Evolutionary conservation across 2,797 vertebrate genomes (phyloP).

Genomic region (Poecile montanus): DNA sequence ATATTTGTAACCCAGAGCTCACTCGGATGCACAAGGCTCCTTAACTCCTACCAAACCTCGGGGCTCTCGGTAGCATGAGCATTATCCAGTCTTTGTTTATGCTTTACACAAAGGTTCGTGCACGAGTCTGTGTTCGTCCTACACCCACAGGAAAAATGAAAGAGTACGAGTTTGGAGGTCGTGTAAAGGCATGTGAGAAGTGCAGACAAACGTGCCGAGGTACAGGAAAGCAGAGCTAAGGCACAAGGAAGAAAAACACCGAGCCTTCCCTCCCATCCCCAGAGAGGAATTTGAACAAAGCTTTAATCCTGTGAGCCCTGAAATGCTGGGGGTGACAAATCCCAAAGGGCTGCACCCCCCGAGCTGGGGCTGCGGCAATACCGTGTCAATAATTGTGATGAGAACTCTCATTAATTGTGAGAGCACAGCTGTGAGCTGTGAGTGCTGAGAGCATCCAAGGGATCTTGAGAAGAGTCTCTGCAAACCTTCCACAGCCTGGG

Average conservation of each 20-base stretch:
- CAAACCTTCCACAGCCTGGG: not conserved
- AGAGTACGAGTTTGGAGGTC: slow-evolving; percentile 22
- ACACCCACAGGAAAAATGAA: slow-evolving; percentile 51
- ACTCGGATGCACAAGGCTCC: not conserved
- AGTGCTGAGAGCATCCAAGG: not conserved
- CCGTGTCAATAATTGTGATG: not conserved
- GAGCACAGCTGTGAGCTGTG: not conserved
- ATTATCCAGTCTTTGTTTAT: not conserved
- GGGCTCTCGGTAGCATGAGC: not conserved
- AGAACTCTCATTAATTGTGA: not conserved
- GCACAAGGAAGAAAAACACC: slow-evolving; percentile 30
- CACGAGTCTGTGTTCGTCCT: slow-evolving; percentile 15
- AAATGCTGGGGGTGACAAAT: not conserved
- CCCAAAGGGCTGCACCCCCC: not conserved
- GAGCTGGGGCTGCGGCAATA: not conserved
- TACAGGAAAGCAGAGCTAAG: slow-evolving; percentile 6
- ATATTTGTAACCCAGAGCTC: not conserved
- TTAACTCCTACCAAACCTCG: not conserved
- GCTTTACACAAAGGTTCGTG: not conserved
- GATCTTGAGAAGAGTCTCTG: not conserved
- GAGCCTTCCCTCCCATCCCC: slow-evolving; percentile 4
- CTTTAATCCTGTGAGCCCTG: slow-evolving; percentile 18
- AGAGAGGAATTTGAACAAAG: slow-evolving; percentile 22
- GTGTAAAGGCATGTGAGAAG: slow-evolving; percentile 57
- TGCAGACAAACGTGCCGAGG: slow-evolving; percentile 34